Base-by-base conservation (phyloP, 2,797 vertebrate genomes). In the Petrocephalus schoutedeni region DNA sequence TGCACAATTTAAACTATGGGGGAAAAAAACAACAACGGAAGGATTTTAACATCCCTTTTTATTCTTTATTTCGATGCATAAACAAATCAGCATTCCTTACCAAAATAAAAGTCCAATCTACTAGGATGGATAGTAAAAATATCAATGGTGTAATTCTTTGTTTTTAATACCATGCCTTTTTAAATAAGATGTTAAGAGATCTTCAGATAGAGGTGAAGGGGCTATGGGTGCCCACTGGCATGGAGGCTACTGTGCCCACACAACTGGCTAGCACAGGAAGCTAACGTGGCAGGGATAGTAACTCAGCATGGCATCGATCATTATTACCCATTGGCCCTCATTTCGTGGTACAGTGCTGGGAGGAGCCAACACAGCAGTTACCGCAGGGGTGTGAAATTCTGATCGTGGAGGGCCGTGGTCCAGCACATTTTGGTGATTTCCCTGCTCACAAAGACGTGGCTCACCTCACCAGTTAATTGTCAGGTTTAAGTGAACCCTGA, bases 81-180 rank as follows among this genome's bases (percentile, higher is more conserved):
- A 94, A 92, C 95, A 95, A 95, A 84, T 91, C 91, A 93, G 95
- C 82, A 90, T 93, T 92, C 87, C 87, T 71, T 90, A 93, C 92
- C 95, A 94, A 95, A 95, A 94, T 90, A 91, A 88, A 89, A 93
- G 61, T 61, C 85, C 90, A 93, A 93, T 92, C 92, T 89, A 90
- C 88, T 90, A 92, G 86, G 90, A 92, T 90, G 89, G 64, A 87
- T 87, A 83, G 86, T 51, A 74, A 89, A 80, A 80, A 87, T 87
- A 32, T 49, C 82, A 57, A n/a, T 49, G 74, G 74, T 80, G 88
- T 86, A 54, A 83, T 28, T 89, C 49, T 67, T 53, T 49, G 51
- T 82, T 32, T 45, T 82, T 77, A 91, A 49, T 80, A 80, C 90
- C 92, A 90, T 88, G 90, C 74, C 90, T 89, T 86, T 51, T 86